These are phyloP conservation scores for Drosophila tani DNA, from an alignment of 1,140 invertebrate species.

Conservation along the genomic window DNA sequence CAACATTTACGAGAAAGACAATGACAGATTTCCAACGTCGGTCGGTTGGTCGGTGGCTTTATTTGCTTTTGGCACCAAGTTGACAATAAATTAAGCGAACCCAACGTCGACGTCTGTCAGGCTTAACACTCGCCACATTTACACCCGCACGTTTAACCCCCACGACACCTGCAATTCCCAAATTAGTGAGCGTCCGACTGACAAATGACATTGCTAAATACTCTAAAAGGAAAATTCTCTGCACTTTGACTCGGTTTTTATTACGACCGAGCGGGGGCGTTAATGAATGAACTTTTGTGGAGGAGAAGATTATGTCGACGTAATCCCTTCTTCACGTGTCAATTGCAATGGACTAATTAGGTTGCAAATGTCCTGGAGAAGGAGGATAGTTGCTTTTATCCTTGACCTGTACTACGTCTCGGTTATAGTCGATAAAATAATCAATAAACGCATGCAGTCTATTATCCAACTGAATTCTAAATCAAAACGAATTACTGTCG, in stretches of 20 bases:
- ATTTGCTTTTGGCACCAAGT: slow-evolving; percentile 15
- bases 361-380: background rate
- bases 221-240: background rate
- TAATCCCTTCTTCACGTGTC: background rate
- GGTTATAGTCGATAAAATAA: background rate
- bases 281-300: slow-evolving; percentile 5
- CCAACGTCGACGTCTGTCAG: slow-evolving; percentile 17
- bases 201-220: slow-evolving; percentile 8
- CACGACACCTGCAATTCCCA: slow-evolving; percentile 1
- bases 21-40: slow-evolving; percentile 17
- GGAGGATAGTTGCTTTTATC: background rate
- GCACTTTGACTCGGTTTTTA: background rate
- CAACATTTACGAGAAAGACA: background rate
- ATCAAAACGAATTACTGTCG: background rate
- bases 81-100: slow-evolving; percentile 32
- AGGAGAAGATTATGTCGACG: background rate
- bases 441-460: background rate
- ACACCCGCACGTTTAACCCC: background rate
- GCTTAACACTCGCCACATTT: slow-evolving; percentile 18
- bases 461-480: too few relatives aligned
- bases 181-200: slow-evolving; percentile 7
- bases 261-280: background rate
- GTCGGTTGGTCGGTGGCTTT: background rate
- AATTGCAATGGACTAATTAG: background rate
- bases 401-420: background rate